Base-by-base conservation (phyloP, 53 echinoderm and acorn worm species). In the Stichopus horrens region DNA sequence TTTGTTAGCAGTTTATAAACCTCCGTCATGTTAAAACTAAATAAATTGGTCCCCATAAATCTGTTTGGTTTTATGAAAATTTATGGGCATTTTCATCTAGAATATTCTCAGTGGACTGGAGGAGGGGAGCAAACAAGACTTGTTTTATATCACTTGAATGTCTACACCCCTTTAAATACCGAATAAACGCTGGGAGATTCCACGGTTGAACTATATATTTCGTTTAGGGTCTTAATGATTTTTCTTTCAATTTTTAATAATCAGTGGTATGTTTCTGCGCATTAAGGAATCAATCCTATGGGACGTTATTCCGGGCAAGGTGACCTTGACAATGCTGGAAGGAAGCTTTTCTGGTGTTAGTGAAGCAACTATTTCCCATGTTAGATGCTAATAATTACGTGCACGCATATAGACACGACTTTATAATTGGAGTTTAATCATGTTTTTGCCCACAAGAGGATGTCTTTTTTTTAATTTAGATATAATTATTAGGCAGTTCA, bases 201-300 rank as follows among this genome's bases (percentile, higher is more conserved):
- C 79, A 78, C 79, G 79, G 79, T 78, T 78, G 79, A 78, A 54
- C 79, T 78, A 78, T 19, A 78, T 78, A 10, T 53, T 14, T 63
- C 16, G n/a, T 18, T 53, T 55, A 51, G n/a, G 9, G 79, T 7
- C 53, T 54, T 51, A 78, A 78, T 78, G 79, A 78, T 19, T 78
- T 78, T 55, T 78, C 16, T 37, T 37, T 37, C 37, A 37, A 53
- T 52, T 53, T 23, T 55, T 55, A 7, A 78, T 78, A 55, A 78
- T 78, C 79, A 78, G 16, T 53, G 55, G 55, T 52, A 78, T n/a
- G 55, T 75, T 51, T 78, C n/a, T 55, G 13, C 6, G 55, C 54
- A 78, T 78, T 37, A 78, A 78, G 55, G 54, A 51, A 51, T 22
- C 5, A 78, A 55, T 55, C 79, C n/a, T 37, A 51, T 54, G 78